Conservation (phyloP, 2,797 vertebrate species). For the Ceryle rudis region DNA sequence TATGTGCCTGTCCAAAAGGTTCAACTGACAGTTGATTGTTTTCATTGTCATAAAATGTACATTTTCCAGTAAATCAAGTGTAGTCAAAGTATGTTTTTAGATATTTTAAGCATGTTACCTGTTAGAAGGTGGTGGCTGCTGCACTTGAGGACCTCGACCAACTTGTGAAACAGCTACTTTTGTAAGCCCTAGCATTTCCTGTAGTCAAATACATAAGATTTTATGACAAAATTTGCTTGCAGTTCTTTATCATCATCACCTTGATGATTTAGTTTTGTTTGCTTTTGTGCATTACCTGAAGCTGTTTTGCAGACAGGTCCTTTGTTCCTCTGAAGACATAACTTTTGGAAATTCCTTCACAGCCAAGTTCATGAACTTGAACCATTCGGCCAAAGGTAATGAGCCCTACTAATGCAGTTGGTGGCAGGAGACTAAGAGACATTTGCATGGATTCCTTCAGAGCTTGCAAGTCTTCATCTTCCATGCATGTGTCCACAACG, state of each 20-base stretch:
- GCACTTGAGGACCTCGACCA: constrained; percentile 86
- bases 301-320: constrained; percentile 92
- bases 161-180: constrained; percentile 89
- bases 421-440: constrained; percentile 93
- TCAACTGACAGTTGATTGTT: not conserved
- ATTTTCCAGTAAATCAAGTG: not conserved
- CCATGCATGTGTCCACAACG: constrained; percentile 98
- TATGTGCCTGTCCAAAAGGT: not conserved
- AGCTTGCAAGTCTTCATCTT: constrained; percentile 96
- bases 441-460: constrained; percentile 97
- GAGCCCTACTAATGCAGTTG: constrained; percentile 93
- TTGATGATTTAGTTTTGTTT: not conserved
- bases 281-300: constrained; percentile 82
- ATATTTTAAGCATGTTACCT: constrained; percentile 80
- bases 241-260: not conserved
- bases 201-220: not conserved
- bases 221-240: not conserved
- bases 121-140: constrained; percentile 90
- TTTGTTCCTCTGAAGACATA: constrained; percentile 97
- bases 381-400: constrained; percentile 98
- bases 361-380: constrained; percentile 96
- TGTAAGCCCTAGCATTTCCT: constrained; percentile 95
- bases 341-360: constrained; percentile 96
- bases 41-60: not conserved
- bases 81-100: not conserved